Evolutionary conservation across 2,113 vertebrate genomes (phyloP), one percentile per base, ranked within the genome.

Genomic region (Mystacornis crossleyi): DNA sequence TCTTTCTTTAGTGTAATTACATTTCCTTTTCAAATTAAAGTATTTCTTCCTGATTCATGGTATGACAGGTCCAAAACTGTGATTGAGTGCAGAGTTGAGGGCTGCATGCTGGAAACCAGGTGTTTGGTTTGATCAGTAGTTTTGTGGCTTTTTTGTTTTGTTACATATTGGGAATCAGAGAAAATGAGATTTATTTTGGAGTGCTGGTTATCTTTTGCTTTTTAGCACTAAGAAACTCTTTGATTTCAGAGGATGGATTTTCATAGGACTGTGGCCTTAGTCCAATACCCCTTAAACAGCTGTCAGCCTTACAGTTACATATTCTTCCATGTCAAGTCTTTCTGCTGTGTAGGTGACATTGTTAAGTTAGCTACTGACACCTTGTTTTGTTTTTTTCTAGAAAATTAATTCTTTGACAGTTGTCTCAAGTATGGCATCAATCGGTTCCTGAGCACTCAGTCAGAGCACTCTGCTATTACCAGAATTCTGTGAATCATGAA

Each of bases 11-110:
- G 38, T 81, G 5, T 93, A 84, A 94, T 87, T 97, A 65, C 57
- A 53, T 86, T 90, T 94, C 82, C 67, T 89, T 70, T 94, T 83
- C 81, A 80, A 82, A 91, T 93, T 51, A 45, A 90, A 96, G 60
- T 65, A 36, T 94, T 97, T 97, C 65, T 69, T 93, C 64, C 67
- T 6, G 43, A 53, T 86, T 89, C 71, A 11, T 33, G 9, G 53
- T 29, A 4, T 14, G 54, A 73, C 67, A 77, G 67, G 60, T 73
- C 42, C 71, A 78, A 43, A 89, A 24, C 67, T 74, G 45, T 91
- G 91, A 89, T 9, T 60, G 85, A 95, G 42, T 62, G 75, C 74
- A 77, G 78, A 65, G 61, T 7, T 82, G 74, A 53, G 40, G 70
- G 74, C 64, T 54, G 26, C 69, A 2, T 58, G 58, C 38, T 2